Percentiles rank a stretch among this genome's conserved stretches.
Conservation (phyloP, 2,113 vertebrate genomes). For the Camelus dromedarius region DNA sequence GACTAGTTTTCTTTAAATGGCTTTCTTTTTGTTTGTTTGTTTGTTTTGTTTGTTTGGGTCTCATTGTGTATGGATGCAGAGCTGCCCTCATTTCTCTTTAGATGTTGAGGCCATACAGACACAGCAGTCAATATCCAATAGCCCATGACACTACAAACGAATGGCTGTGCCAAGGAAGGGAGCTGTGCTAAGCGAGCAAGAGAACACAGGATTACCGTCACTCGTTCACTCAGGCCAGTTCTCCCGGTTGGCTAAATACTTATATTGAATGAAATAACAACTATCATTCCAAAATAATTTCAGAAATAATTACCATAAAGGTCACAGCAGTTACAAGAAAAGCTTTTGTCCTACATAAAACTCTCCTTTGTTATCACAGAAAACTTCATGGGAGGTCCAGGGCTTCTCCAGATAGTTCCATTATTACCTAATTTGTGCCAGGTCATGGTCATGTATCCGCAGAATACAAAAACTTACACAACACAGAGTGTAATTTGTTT, state of each 20-base stretch:
- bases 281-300: constrained; percentile 53
- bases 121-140: neutral
- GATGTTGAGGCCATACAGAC: neutral
- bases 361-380: constrained; percentile 47
- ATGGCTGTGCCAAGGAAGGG: neutral
- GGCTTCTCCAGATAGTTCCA: constrained; percentile 16
- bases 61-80: neutral
- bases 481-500: constrained; percentile 67
- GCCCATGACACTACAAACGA: neutral
- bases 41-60: neutral
- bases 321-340: neutral
- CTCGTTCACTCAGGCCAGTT: neutral
- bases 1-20: neutral
- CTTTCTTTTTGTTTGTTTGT: neutral
- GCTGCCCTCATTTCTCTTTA: neutral
- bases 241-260: neutral
- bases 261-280: neutral
- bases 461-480: constrained; percentile 62
- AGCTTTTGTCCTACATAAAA: constrained; percentile 24
- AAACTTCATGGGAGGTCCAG: constrained; percentile 69
- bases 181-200: neutral
- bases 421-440: constrained; percentile 56
- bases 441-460: constrained; percentile 7
- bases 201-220: neutral
- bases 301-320: constrained; percentile 54